Conservation (phyloP, 1,140 invertebrate genomes). For the Listronotus oregonensis region DNA sequence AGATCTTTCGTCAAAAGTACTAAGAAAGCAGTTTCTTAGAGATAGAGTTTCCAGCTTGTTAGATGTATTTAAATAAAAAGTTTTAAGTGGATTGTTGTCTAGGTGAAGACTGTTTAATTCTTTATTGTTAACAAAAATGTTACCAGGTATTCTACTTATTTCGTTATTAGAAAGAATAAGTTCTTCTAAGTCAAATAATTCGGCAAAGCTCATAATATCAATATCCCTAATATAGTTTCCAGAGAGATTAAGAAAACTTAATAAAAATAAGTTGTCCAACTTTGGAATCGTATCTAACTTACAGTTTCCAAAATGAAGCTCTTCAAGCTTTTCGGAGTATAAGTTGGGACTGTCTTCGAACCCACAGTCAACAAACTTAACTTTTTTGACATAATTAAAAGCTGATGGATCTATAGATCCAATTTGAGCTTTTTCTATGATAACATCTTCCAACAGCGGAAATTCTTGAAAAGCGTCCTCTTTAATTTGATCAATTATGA, state of each 20-base stretch:
- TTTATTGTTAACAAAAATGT: constrained; percentile 44
- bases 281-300: constrained; percentile 43
- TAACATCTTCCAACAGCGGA: constrained; percentile 36
- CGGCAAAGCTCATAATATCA: constrained; percentile 42
- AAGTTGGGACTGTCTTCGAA: constrained; percentile 42
- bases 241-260: constrained; percentile 46
- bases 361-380: constrained; percentile 38
- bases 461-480: constrained; percentile 40
- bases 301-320: constrained; percentile 48
- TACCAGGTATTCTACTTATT: constrained; percentile 42
- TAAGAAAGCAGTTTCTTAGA: constrained; percentile 46
- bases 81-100: constrained; percentile 47
- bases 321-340: constrained; percentile 43
- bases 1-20: constrained; percentile 40
- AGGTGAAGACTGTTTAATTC: constrained; percentile 45
- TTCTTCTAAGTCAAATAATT: constrained; percentile 43
- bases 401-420: constrained; percentile 39
- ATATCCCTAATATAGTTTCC: constrained; percentile 48
- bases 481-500: constrained; percentile 38
- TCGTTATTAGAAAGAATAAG: constrained; percentile 50
- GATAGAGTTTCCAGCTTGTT: constrained; percentile 46
- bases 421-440: constrained; percentile 39
- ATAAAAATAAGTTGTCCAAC: constrained; percentile 39
- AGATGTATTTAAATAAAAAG: constrained; percentile 38
- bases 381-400: constrained; percentile 39